A percentile compares a stretch with the other conserved stretches of the same genome.
Conservation (phyloP, 2,113 vertebrate species). For the Fregetta grallaria region DNA sequence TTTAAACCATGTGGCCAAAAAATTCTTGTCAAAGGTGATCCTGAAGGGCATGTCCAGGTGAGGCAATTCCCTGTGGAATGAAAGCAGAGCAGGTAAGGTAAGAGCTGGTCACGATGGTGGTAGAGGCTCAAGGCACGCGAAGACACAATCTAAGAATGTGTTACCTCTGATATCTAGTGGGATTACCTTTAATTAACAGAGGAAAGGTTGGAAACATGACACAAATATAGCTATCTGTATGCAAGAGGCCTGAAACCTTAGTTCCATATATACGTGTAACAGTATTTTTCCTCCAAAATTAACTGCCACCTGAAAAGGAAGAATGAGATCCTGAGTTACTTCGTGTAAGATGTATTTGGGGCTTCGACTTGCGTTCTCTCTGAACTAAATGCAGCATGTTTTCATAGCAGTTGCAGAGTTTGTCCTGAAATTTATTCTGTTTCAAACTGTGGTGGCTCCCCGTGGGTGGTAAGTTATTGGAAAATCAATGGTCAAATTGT, state of each 20-base stretch:
- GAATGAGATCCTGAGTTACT: neutral
- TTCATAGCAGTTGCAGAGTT: neutral
- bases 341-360: neutral
- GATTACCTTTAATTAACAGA: neutral
- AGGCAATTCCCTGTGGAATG: neutral
- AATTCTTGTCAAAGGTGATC: neutral
- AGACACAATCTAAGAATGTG: neutral
- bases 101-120: neutral
- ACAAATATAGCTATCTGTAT: neutral
- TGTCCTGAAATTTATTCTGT: neutral
- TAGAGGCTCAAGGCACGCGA: neutral
- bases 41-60: neutral
- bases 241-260: neutral
- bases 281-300: neutral
- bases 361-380: neutral
- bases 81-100: neutral
- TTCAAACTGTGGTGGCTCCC: neutral
- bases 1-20: neutral
- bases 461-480: neutral
- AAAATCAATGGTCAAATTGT: neutral
- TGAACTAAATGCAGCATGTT: neutral
- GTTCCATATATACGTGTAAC: fast-evolving
- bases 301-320: neutral
- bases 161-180: neutral
- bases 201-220: neutral